Conservation (phyloP, 2,888 invertebrate genomes). For the Nymphalis polychloros region DNA sequence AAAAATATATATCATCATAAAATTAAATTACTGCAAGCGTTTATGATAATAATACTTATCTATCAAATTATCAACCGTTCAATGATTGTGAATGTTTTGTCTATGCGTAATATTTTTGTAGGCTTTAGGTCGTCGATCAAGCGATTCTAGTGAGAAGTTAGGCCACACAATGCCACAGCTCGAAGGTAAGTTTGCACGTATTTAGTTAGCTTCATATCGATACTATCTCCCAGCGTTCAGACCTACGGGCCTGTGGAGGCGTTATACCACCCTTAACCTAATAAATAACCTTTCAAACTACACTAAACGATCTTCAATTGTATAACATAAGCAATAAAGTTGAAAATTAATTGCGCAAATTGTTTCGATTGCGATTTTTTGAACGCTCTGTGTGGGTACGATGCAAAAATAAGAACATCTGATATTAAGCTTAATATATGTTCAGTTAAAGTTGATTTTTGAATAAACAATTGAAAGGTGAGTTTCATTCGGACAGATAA, state of each 20-base stretch:
- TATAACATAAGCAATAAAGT: constrained; percentile 43
- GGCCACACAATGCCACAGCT: constrained; percentile 48
- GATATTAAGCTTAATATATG: constrained; percentile 41
- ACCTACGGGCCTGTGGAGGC: constrained; percentile 57
- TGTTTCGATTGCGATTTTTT: constrained; percentile 40
- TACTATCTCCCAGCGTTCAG: constrained; percentile 54
- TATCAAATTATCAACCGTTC: neutral
- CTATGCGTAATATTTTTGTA: neutral
- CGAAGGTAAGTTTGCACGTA: constrained; percentile 57
- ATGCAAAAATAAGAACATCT: constrained; percentile 39
- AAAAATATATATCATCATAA: too few relatives aligned
- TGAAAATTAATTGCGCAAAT: constrained; percentile 41
- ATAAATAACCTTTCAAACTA: constrained; percentile 54
- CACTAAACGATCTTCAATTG: constrained; percentile 44
- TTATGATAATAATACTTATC: too few relatives aligned
- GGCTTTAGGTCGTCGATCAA: constrained; percentile 21
- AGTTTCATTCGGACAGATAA: constrained; percentile 55
- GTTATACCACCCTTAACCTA: constrained; percentile 60
- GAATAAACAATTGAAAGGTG: constrained; percentile 26
- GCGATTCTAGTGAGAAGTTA: constrained; percentile 22
- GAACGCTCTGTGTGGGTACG: constrained; percentile 33
- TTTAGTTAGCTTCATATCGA: constrained; percentile 61
- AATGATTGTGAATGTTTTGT: neutral
- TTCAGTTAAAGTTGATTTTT: constrained; percentile 45
- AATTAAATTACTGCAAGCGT: too few relatives aligned